Evolutionary conservation across 2,797 vertebrate genomes (phyloP).

Genomic region (Lagothrix lagotricha): DNA sequence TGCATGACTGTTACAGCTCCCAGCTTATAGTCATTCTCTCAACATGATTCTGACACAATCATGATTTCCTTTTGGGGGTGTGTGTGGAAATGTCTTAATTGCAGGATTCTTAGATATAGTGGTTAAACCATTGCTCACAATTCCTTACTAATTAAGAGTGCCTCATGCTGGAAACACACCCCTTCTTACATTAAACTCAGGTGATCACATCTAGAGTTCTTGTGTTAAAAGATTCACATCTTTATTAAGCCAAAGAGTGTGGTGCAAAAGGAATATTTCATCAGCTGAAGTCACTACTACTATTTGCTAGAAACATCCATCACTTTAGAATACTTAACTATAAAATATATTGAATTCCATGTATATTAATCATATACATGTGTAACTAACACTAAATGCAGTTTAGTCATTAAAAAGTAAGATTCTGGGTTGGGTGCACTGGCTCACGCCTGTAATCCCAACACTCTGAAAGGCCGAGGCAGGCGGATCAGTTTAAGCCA

Average conservation of each 20-base stretch:
- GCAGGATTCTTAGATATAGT: constrained; percentile 56
- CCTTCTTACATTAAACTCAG: constrained; percentile 17
- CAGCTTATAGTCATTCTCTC: not conserved
- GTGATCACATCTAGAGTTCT: constrained; percentile 28
- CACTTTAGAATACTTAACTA: constrained; percentile 71
- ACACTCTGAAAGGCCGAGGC: not conserved
- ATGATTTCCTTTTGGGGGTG: no score
- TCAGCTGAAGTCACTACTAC: constrained; percentile 51
- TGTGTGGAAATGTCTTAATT: constrained; percentile 70
- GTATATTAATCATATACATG: constrained; percentile 68
- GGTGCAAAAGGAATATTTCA: constrained; percentile 67
- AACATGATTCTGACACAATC: not conserved
- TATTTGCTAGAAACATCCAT: constrained; percentile 65
- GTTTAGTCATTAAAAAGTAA: constrained; percentile 69
- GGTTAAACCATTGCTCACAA: constrained; percentile 50
- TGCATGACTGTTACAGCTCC: not conserved
- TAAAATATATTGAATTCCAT: constrained; percentile 72
- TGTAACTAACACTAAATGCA: constrained; percentile 54
- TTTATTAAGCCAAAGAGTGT: constrained; percentile 58
- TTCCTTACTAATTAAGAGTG: not conserved
- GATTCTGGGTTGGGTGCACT: not conserved
- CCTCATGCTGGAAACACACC: constrained; percentile 53
- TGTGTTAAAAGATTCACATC: constrained; percentile 63
- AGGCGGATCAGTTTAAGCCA: not conserved
- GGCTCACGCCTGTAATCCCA: not conserved